These are phyloP conservation scores for Mystacides longicornis DNA, from an alignment of 2,888 invertebrate species.

Conservation along the genomic window DNA sequence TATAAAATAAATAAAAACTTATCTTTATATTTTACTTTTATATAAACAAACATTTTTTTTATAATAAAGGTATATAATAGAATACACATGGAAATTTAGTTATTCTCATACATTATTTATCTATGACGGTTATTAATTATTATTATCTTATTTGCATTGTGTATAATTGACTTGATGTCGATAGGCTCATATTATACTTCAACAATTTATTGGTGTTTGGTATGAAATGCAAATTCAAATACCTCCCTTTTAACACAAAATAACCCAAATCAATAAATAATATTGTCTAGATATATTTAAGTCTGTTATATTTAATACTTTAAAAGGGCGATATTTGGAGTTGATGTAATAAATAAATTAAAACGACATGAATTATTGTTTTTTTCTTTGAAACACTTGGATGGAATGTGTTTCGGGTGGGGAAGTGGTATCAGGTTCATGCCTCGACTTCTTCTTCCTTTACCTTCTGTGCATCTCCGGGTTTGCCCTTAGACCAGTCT, in stretches of 20 bases:
- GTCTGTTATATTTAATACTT: not conserved
- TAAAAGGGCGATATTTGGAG: not conserved
- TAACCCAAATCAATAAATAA: not conserved
- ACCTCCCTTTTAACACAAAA: not conserved
- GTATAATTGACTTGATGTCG: not conserved
- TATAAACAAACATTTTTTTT: not conserved
- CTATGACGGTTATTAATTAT: not conserved
- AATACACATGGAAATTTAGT: not conserved
- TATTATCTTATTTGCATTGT: not conserved
- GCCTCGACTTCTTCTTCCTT: conserved; percentile 77
- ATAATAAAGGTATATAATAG: conserved; percentile 1
- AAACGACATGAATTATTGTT: conserved; percentile 9
- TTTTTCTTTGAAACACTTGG: conserved; percentile 33
- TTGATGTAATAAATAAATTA: conserved; percentile 8
- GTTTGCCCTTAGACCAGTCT: conserved; percentile 89
- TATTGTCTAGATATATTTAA: not conserved
- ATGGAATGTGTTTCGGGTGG: conserved; percentile 29
- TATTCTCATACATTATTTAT: not conserved
- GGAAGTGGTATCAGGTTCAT: conserved; percentile 47
- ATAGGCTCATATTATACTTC: not conserved
- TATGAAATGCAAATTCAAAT: conserved; percentile 1
- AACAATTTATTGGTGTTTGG: not conserved
- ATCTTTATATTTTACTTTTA: conserved; percentile 1
- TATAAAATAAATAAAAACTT: not conserved
- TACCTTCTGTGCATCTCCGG: conserved; percentile 82